Evolutionary conservation across 92 coral and sea anemone genomes (phyloP).

Genomic region (Palythoa caribaeorum): DNA sequence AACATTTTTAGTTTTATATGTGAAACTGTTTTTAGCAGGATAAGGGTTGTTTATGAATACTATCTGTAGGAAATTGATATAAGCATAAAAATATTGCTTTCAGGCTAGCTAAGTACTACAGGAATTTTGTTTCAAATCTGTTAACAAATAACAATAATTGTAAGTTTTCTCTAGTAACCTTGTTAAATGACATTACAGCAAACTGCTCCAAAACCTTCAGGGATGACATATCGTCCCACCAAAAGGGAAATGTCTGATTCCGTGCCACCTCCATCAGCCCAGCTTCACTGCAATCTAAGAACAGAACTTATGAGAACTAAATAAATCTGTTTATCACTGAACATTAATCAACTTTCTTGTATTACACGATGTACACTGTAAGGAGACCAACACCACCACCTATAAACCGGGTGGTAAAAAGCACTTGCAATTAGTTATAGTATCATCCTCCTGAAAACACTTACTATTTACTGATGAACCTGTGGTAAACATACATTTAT

Average conservation of each 20-base stretch:
- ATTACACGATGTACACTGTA: too few species aligned
- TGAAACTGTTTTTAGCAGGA: not conserved
- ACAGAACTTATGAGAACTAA: not conserved
- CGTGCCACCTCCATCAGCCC: constrained; percentile 9
- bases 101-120: not conserved
- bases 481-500: constrained; percentile 1
- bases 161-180: not conserved
- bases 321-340: too few species aligned
- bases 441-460: not conserved
- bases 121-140: not conserved
- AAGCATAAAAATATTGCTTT: constrained; percentile 3
- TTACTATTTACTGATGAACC: not conserved
- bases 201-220: constrained; percentile 1
- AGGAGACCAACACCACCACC: too few species aligned
- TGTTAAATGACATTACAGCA: not conserved
- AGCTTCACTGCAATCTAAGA: constrained; percentile 9
- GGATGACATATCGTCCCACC: not conserved
- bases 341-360: too few species aligned
- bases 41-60: not conserved
- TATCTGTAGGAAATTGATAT: not conserved
- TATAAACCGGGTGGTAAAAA: too few species aligned
- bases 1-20: not conserved
- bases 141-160: not conserved
- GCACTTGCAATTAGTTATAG: too few species aligned
- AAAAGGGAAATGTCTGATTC: constrained; percentile 3